phyloP scores from a whole-genome alignment of 2,888 invertebrate species.

The Cephus sareptanus region DNA sequence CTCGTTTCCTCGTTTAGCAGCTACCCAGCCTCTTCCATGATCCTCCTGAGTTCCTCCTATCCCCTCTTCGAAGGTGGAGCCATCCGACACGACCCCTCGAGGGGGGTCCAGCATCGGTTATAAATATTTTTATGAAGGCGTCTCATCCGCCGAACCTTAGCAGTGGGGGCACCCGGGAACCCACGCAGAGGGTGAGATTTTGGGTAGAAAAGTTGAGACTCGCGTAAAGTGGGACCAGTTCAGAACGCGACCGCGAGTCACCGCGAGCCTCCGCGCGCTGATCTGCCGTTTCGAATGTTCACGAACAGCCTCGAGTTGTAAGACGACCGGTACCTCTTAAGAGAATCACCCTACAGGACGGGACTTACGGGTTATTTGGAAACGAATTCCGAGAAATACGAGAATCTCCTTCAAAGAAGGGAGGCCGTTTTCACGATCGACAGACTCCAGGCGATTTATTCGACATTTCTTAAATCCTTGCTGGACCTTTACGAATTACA shows the following conservation, averaged over 20 bases:
- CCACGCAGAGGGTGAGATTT: slow-evolving; percentile 58
- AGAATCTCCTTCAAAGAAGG: not conserved
- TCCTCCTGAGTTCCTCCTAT: not conserved
- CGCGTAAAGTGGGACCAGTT: slow-evolving; percentile 57
- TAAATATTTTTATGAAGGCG: slow-evolving; percentile 66
- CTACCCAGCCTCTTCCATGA: slow-evolving; percentile 24
- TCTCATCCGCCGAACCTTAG: slow-evolving; percentile 68
- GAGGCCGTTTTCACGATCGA: not conserved
- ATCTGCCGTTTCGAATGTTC: not conserved
- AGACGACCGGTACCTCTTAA: slow-evolving; percentile 6
- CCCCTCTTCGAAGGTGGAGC: slow-evolving; percentile 3
- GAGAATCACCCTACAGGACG: slow-evolving; percentile 1
- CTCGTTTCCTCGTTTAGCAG: not conserved
- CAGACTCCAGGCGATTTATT: not conserved
- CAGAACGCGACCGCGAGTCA: slow-evolving; percentile 52
- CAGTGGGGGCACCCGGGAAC: slow-evolving; percentile 55
- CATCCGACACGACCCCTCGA: slow-evolving; percentile 31
- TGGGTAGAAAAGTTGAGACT: slow-evolving; percentile 61
- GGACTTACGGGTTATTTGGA: slow-evolving; percentile 8
- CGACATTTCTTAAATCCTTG: not conserved
- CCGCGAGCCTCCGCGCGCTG: slow-evolving; percentile 36
- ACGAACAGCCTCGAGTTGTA: slow-evolving; percentile 8
- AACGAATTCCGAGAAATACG: not conserved
- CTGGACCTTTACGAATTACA: not conserved
- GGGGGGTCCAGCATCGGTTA: slow-evolving; percentile 53